Conservation (phyloP, 2,797 vertebrate species). For the Gobionotothen gibberifrons region DNA sequence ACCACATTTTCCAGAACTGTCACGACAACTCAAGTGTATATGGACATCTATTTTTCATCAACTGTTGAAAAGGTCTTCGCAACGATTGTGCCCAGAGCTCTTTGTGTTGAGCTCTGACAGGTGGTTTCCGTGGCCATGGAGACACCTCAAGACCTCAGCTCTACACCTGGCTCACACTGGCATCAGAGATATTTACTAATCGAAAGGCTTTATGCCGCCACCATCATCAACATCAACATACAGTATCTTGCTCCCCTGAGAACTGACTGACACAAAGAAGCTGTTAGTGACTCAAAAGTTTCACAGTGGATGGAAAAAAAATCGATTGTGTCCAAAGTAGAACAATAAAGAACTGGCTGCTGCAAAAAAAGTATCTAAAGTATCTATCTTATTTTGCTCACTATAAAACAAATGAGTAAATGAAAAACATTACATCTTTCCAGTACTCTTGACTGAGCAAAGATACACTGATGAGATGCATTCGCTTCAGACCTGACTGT, state of each 20-base stretch:
- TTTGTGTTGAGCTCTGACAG: conserved; percentile 50
- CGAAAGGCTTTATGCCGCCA: conserved; percentile 9
- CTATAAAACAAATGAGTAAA: neutral
- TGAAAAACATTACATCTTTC: neutral
- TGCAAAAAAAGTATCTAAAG: too few species aligned
- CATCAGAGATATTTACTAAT: conserved; percentile 20
- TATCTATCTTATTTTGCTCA: neutral
- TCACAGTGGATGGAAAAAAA: neutral
- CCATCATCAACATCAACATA: conserved; percentile 11
- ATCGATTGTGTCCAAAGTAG: neutral
- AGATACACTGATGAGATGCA: conserved; percentile 69
- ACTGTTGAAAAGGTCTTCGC: conserved; percentile 57
- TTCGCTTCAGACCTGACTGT: conserved; percentile 66
- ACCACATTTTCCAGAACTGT: conserved; percentile 43
- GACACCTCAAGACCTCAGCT: conserved; percentile 27
- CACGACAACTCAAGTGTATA: conserved; percentile 44
- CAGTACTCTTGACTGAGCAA: conserved; percentile 60
- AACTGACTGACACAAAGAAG: conserved; percentile 25
- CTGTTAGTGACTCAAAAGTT: conserved; percentile 24
- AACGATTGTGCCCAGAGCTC: conserved; percentile 23
- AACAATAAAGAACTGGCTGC: neutral
- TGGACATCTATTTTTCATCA: conserved; percentile 70
- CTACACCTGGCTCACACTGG: conserved; percentile 33
- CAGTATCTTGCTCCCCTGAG: conserved; percentile 14
- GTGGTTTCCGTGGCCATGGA: conserved; percentile 37